Evolutionary conservation across 2,113 vertebrate species (phyloP).

Genomic region (Lipophrys pholis): DNA sequence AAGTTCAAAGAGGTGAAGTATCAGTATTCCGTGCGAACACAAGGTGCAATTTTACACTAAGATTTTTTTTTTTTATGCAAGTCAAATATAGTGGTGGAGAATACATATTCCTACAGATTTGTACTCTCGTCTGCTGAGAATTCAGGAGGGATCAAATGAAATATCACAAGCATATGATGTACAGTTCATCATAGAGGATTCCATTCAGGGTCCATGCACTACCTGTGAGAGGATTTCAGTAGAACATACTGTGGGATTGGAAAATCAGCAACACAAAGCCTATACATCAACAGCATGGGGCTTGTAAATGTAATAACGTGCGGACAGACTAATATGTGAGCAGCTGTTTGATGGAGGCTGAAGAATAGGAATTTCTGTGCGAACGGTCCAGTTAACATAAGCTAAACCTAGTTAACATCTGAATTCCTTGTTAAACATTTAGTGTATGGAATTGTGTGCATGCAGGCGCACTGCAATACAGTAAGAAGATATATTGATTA

Average conservation of each 20-base stretch:
- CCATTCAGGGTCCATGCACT: conserved; percentile 22
- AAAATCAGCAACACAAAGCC: conserved; percentile 50
- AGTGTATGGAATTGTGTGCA: too few relatives aligned
- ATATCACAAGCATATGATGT: neutral
- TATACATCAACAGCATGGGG: conserved; percentile 22
- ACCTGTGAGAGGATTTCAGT: conserved; percentile 20
- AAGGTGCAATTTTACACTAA: neutral
- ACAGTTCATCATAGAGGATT: neutral
- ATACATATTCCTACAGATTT: conserved; percentile 1
- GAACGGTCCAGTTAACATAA: conserved; percentile 18
- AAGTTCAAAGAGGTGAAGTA: conserved; percentile 25
- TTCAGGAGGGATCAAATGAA: conserved; percentile 1
- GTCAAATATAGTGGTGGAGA: neutral
- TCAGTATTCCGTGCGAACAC: neutral
- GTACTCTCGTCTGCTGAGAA: conserved; percentile 3
- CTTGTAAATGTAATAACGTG: conserved; percentile 36
- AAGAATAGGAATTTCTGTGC: conserved; percentile 16
- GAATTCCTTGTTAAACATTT: conserved; percentile 25
- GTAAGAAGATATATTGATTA: too few relatives aligned
- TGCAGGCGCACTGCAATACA: too few relatives aligned
- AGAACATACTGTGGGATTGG: conserved; percentile 31
- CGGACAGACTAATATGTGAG: conserved; percentile 3
- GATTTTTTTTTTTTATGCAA: conserved; percentile 3
- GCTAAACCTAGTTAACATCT: too few relatives aligned
- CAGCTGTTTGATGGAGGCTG: conserved; percentile 12